A percentile compares a stretch with the other conserved stretches of the same genome.
These are phyloP conservation scores for Rhodinocichla rosea DNA, from an alignment of 2,113 vertebrate species.

Conservation along the genomic window DNA sequence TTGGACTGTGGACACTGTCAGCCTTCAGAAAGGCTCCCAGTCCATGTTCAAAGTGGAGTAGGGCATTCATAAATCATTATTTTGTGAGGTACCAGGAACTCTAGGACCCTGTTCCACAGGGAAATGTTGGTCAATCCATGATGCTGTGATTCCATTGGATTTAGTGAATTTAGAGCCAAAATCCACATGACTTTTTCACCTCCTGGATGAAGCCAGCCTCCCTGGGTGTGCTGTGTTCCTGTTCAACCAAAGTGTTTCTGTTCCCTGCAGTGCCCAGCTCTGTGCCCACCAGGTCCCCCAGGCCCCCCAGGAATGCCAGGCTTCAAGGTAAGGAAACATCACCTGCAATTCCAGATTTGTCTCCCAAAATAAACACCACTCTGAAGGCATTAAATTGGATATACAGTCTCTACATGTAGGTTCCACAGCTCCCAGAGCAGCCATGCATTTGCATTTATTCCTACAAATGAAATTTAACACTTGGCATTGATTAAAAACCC, in stretches of 20 bases:
- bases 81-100: background rate
- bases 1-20: background rate
- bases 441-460: background rate
- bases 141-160: background rate
- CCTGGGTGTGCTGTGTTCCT: background rate
- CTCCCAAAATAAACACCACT: background rate
- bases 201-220: background rate
- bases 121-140: background rate
- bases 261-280: constrained; percentile 85
- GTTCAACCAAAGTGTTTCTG: background rate
- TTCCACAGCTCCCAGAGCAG: background rate
- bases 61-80: background rate
- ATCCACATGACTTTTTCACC: background rate
- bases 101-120: fast-evolving
- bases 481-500: background rate
- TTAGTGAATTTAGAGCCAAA: background rate
- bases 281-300: constrained; percentile 89
- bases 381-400: background rate
- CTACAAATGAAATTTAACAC: background rate
- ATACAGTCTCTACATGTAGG: fast-evolving
- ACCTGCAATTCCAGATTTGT: background rate
- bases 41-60: background rate
- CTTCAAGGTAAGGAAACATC: constrained; percentile 84
- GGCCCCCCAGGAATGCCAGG: constrained; percentile 94
- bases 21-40: background rate